Base-by-base conservation (phyloP, 2,113 vertebrate genomes). In the Ctenomys sociabilis region DNA sequence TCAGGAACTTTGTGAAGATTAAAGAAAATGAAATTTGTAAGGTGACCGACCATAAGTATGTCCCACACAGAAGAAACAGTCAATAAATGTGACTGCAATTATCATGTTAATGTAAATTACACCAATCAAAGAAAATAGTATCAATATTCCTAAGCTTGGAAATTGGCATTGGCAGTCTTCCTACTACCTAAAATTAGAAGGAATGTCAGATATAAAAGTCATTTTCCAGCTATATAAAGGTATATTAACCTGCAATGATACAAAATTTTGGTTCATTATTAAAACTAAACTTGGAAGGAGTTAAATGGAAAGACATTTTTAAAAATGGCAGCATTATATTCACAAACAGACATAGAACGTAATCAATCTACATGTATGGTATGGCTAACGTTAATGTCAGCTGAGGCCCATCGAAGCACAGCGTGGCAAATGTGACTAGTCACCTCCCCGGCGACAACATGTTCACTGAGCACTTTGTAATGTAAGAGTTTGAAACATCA, bases 1-100 rank as follows among this genome's bases (percentile, higher is more conserved):
- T 45, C 21, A 92, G 30, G 49, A 75, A 81, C 96, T 93, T 87
- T n/a, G 0, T 84, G 59, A 87, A 73, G 28, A 93, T 78, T 83
- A 80, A 82, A 43, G 63, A 37, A 86, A 4, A 54, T 82, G 77
- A 72, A 59, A 28, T 32, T 59, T 26, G 82, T 21, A 59, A 92
- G 77, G 30, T 80, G 3, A 83, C 68, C n/a, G 3, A 83, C 68
- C n/a, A 28, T 40, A 75, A 85, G 11, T 43, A 80, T 57, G 59
- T n/a, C 16, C 7, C 40, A 66, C 1, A 54, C 73, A 94, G 28
- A 68, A 49, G 7, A 26, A 40, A 84, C 14, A 87, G 21, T 84
- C 7, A n/a, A 7, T 45, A 93, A 90, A 26, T 43, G 35, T n/a
- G 12, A 28, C 14, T 54, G 32, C 49, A 32, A n/a, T 66, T 73